Evolutionary conservation across 1,140 invertebrate genomes (phyloP), one percentile per base, ranked within the genome.

Genomic region (Conus ventricosus): DNA sequence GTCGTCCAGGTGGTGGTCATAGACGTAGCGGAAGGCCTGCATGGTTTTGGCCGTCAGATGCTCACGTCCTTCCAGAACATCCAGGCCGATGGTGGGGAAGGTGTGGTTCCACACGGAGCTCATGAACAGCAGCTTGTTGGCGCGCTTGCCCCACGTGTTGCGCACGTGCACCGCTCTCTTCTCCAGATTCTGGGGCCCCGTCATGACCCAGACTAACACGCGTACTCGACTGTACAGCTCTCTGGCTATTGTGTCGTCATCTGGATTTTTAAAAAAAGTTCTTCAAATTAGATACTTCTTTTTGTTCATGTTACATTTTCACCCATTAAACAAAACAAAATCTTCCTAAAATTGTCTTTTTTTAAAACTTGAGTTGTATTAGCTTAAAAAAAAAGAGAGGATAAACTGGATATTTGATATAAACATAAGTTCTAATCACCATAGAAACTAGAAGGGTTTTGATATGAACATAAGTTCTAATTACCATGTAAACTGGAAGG

Each of bases 151-250:
- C 98, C 98, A 99, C 99, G 99, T 0, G 99, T 99, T 4, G 97
- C 97, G 94, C 99, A 98, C 0, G 99, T 98, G 92, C 99, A 98
- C 27, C 96, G 99, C 99, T 95, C 98, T 98, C 89, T 96, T 97
- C 91, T 98, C 96, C 93, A 99, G 98, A 93, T 98, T 99, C 60
- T 96, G 96, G 13, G 98, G 98, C 90, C 96, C 97, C 0, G 98
- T 99, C 97, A 99, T 98, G 20, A 99, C 96, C 98, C 98, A 99
- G 93, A 99, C 99, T 1, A 99, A 95, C 0, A 99, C 97, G 83
- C 97, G 96, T 4, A 96, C 95, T 93, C 90, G 87, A 55, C 88
- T 63, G 8, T 96, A 96, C 81, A 99, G 94, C 89, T 97, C 96
- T 88, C 97, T 96, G 0, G 98, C 98, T 0, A 98, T 96, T 27